These are phyloP conservation scores for Neosilurus mollespiculum DNA, from an alignment of 2,797 vertebrate species.

Conservation along the genomic window DNA sequence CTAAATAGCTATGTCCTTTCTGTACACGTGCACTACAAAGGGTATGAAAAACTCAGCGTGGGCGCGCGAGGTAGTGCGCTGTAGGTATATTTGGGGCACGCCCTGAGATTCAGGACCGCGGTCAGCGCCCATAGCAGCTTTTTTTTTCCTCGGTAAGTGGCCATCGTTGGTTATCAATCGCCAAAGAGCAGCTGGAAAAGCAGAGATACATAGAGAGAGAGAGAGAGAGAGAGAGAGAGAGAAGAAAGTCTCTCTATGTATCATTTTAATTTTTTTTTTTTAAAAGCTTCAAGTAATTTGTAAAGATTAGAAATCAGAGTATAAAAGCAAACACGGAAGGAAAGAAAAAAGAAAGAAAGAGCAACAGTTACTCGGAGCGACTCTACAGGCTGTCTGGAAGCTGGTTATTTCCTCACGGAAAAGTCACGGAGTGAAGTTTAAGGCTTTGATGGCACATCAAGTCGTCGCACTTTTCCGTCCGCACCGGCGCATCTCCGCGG, in stretches of 20 bases:
- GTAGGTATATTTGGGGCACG: neutral
- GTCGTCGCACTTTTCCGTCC: slow-evolving; percentile 38
- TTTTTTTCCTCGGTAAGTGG: slow-evolving; percentile 25
- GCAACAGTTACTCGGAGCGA: slow-evolving; percentile 66
- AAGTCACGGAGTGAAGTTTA: slow-evolving; percentile 35
- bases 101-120: slow-evolving; percentile 65
- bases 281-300: neutral
- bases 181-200: slow-evolving; percentile 48
- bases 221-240: slow-evolving; percentile 27
- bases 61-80: neutral
- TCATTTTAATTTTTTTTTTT: too few species aligned
- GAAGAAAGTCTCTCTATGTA: neutral
- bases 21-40: neutral
- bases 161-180: slow-evolving; percentile 46
- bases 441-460: slow-evolving; percentile 20
- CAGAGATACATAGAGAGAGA: slow-evolving; percentile 40
- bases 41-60: too few species aligned
- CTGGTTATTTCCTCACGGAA: slow-evolving; percentile 52
- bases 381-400: neutral
- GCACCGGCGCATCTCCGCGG: slow-evolving; percentile 8
- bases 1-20: neutral
- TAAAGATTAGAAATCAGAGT: neutral
- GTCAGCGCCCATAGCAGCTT: slow-evolving; percentile 62
- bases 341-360: slow-evolving; percentile 18
- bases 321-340: neutral